Conservation (phyloP, 2,113 vertebrate genomes). For the Dinomys branickii region DNA sequence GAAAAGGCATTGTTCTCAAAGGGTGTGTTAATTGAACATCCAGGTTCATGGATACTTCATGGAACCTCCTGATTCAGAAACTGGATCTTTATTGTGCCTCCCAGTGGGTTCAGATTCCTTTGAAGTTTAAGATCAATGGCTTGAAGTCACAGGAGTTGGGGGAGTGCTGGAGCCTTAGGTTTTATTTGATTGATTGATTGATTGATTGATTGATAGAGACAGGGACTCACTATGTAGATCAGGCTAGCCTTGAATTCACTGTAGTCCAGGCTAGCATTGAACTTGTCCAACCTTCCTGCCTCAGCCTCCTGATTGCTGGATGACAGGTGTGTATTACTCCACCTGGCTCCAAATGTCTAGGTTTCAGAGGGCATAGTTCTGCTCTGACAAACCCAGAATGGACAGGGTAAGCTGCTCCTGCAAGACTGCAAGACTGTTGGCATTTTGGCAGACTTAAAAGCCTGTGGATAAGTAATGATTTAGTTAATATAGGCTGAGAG, state of each 20-base stretch:
- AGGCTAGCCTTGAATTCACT: not conserved
- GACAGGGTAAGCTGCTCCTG: not conserved
- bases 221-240: not conserved
- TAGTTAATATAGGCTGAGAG: not conserved
- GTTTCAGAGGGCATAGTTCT: not conserved
- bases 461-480: not conserved
- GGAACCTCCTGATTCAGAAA: not conserved
- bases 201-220: not conserved
- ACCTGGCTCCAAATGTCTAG: not conserved
- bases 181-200: not conserved
- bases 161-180: not conserved
- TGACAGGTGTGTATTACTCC: not conserved
- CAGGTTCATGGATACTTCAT: not conserved
- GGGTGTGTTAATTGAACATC: not conserved
- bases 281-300: not conserved
- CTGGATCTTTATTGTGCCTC: not conserved
- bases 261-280: not conserved
- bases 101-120: not conserved
- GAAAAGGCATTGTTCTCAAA: not conserved
- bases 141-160: not conserved
- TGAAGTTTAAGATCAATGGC: not conserved
- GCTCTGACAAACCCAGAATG: not conserved
- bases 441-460: not conserved
- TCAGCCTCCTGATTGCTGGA: not conserved
- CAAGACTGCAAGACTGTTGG: not conserved